These are phyloP conservation scores for Poliocrania exsul DNA, from an alignment of 2,797 vertebrate species.

Conservation along the genomic window DNA sequence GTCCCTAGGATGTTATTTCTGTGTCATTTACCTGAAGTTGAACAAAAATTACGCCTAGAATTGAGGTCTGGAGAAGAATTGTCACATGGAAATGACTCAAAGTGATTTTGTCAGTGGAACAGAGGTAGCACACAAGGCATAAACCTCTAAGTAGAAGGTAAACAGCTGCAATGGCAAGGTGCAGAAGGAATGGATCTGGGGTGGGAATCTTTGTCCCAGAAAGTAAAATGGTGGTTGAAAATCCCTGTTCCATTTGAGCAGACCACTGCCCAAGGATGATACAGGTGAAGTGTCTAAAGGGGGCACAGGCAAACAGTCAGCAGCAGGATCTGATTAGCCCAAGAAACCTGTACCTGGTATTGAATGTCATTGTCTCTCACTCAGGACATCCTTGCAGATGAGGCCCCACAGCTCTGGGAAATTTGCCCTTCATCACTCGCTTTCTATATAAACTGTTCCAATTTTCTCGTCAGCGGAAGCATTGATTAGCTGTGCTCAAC, in stretches of 20 bases:
- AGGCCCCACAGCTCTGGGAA: slow-evolving; percentile 22
- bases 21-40: not conserved
- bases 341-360: not conserved
- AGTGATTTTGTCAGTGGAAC: not conserved
- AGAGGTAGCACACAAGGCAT: not conserved
- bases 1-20: not conserved
- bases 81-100: not conserved
- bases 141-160: not conserved
- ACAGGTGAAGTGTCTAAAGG: not conserved
- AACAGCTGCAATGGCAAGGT: not conserved
- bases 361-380: not conserved
- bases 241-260: not conserved
- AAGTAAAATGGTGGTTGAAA: not conserved
- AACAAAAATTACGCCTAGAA: not conserved
- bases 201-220: not conserved
- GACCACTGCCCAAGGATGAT: not conserved
- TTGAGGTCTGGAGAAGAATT: not conserved
- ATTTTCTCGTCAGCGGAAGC: slow-evolving; percentile 62
- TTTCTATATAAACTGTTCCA: slow-evolving; percentile 62
- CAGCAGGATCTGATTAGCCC: not conserved
- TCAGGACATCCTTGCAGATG: not conserved
- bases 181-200: not conserved
- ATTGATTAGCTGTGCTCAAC: slow-evolving; percentile 67
- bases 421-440: slow-evolving; percentile 22
- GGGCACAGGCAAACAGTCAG: not conserved